Base-by-base conservation (phyloP, 2,888 invertebrate species). In the Drosophila nr. perissopoda region DNA sequence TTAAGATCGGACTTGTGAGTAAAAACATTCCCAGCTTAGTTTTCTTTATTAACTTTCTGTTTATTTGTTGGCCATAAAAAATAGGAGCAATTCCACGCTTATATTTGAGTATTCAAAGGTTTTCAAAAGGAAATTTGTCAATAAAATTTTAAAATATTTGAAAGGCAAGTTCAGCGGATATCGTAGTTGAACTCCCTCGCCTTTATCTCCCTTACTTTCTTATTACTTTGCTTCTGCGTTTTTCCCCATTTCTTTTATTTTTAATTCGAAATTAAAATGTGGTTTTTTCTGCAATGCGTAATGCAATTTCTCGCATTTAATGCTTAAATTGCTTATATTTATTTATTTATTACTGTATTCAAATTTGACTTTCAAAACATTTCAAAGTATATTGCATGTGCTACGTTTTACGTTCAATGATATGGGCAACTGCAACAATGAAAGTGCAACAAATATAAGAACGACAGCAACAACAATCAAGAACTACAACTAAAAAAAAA, bases 391-490 rank as follows among this genome's bases (percentile, higher is more conserved):
- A 16, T 40, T 36, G 48, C 21, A 52, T 56, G 79, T 66, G 72
- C 68, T 68, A 64, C 62, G 76, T 51, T 49, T 73, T 64, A 57
- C 59, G 65, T 49, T 87, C 70, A 58, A 57, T 70, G 76, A 76
- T 83, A 83, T 58, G 31, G 68, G 66, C 71, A 70, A 62, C 68
- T 68, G 76, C 63, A 66, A 54, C 57, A 33, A 54, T 72, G 63
- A 76, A 74, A 64, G 59, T 72, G 83, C 78, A 86, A 71, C 68
- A 46, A 46, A 46, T 46, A 25, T 65, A 66, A 69, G 58, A 81
- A 51, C 76, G 65, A 71, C 52, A 71, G 65, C 63, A 73, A 69
- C 62, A 73, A 46, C 57, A 73, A 51, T 62, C 59, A 71, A 51
- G 49, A 64, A 59, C 58, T 68, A 68, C 59, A 67, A 53, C 25